These are phyloP conservation scores for Caenorhabditis angaria DNA, from an alignment of 2,888 invertebrate genomes.

Conservation along the genomic window DNA sequence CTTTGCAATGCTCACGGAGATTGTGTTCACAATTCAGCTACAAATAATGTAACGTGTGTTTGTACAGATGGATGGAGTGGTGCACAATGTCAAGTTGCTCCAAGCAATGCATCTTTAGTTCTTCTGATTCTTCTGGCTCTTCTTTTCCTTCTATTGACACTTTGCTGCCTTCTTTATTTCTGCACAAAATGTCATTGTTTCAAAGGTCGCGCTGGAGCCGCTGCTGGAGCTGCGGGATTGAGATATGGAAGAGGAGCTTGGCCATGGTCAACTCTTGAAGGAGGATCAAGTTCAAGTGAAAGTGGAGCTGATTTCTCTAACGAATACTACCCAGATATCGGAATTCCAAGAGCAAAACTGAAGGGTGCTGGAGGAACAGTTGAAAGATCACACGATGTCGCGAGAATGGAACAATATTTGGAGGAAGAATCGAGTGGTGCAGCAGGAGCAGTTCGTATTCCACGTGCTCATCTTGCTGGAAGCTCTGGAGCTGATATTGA, in stretches of 20 bases:
- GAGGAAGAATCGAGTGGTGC: slow-evolving; percentile 43
- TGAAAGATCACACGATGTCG: slow-evolving; percentile 53
- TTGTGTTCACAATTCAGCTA: slow-evolving; percentile 68
- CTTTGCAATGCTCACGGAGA: slow-evolving; percentile 67
- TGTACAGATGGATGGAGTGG: slow-evolving; percentile 70
- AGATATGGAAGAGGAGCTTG: slow-evolving; percentile 58
- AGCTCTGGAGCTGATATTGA: slow-evolving; percentile 43
- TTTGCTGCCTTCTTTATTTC: slow-evolving; percentile 70
- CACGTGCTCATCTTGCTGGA: slow-evolving; percentile 67
- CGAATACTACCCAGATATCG: slow-evolving; percentile 70
- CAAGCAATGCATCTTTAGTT: slow-evolving; percentile 64
- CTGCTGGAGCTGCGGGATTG: slow-evolving; percentile 38
- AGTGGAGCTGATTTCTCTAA: slow-evolving; percentile 65
- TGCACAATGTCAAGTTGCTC: slow-evolving; percentile 67
- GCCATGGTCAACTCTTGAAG: slow-evolving; percentile 71
- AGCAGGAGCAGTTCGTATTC: slow-evolving; percentile 62
- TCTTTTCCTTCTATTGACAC: slow-evolving; percentile 68
- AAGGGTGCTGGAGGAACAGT: slow-evolving; percentile 37
- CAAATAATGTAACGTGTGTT: slow-evolving; percentile 69
- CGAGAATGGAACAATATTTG: slow-evolving; percentile 64
- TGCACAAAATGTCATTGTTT: slow-evolving; percentile 71
- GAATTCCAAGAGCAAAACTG: slow-evolving; percentile 72
- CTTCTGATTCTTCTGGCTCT: slow-evolving; percentile 68
- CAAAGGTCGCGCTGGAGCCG: slow-evolving; percentile 41
- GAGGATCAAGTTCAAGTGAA: slow-evolving; percentile 66